These are phyloP conservation scores for Vanacampus margaritifer DNA, from an alignment of 2,113 vertebrate genomes.

Conservation along the genomic window DNA sequence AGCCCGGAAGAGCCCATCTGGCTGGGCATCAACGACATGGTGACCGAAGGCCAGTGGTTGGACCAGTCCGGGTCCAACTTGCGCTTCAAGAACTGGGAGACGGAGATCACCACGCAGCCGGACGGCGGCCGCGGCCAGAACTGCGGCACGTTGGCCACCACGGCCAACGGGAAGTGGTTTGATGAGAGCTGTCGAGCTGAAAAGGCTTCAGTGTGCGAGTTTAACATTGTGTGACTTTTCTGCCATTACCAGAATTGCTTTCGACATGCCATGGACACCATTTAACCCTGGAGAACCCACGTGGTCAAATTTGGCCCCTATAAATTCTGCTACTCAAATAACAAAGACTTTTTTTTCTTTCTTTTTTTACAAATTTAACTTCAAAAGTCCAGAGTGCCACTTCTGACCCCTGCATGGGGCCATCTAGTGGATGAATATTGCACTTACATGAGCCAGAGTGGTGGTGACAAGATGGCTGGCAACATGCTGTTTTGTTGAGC, in stretches of 20 bases:
- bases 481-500: too few relatives aligned
- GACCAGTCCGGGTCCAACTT: constrained; percentile 77
- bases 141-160: constrained; percentile 80
- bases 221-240: constrained; percentile 81
- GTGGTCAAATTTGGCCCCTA: too few relatives aligned
- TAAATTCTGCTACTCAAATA: too few relatives aligned
- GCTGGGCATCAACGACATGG: constrained; percentile 91
- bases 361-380: too few relatives aligned
- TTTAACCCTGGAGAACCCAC: too few relatives aligned
- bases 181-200: constrained; percentile 82
- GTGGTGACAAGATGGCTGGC: too few relatives aligned
- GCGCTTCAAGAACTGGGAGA: constrained; percentile 94
- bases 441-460: too few relatives aligned
- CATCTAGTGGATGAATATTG: too few relatives aligned
- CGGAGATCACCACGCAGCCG: constrained; percentile 87
- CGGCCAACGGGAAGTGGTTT: constrained; percentile 85
- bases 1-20: constrained; percentile 79
- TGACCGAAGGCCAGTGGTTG: constrained; percentile 80
- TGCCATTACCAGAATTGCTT: not conserved
- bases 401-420: too few relatives aligned
- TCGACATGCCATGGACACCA: not conserved
- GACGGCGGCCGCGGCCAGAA: constrained; percentile 84
- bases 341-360: too few relatives aligned
- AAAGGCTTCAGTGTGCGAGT: constrained; percentile 90
- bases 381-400: too few relatives aligned